Base-by-base conservation (phyloP, 2,888 invertebrate species). In the Thecophora atra region DNA sequence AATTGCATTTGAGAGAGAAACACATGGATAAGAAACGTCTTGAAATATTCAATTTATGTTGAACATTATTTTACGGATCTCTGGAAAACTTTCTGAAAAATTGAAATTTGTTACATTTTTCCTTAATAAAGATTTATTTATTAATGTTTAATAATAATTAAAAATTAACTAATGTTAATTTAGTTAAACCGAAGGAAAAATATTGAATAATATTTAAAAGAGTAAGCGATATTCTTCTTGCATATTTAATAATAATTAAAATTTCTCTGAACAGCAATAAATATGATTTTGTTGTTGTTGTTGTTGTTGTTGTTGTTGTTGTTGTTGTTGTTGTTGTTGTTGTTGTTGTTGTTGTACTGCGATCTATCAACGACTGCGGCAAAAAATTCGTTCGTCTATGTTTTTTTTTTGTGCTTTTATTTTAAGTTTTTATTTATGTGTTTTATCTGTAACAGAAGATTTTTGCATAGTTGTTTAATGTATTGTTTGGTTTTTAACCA, bases 251-350 rank as follows among this genome's bases (percentile, higher is more conserved):
- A 47, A 47, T 17, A 47, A 47, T 47, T 47, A 47, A n/a, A 47
- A 47, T 28, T 11, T 15, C 28, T 17, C 19, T 5, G 11, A 21
- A 19, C 19, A 3, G 54, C 54, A 21, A n/a, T 54, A 21, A 54
- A 21, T 8, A 7, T 54, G 3, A 21, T 54, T 54, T 4, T 54
- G 19, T 19, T 3, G n/a, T n/a, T 54, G 54, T 54, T 54, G 54
- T 54, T 54, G 30, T 30, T n/a, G 54, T 21, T 54, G 54, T n/a
- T n/a, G 58, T 28, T 58, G 26, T 58, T 13, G 13, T 58, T 58
- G 26, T 24, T 54, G 54, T 54, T 54, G 54, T 54, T 54, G 54
- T 54, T 54, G 54, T 54, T 54, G 30, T 30, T n/a, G 54, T 21
- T 54, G 54, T n/a, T n/a, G 58, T 28, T 58, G 26, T 58, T 13